These are phyloP conservation scores for Hydrocynus forskahlii DNA, from an alignment of 2,797 vertebrate genomes.

Conservation along the genomic window DNA sequence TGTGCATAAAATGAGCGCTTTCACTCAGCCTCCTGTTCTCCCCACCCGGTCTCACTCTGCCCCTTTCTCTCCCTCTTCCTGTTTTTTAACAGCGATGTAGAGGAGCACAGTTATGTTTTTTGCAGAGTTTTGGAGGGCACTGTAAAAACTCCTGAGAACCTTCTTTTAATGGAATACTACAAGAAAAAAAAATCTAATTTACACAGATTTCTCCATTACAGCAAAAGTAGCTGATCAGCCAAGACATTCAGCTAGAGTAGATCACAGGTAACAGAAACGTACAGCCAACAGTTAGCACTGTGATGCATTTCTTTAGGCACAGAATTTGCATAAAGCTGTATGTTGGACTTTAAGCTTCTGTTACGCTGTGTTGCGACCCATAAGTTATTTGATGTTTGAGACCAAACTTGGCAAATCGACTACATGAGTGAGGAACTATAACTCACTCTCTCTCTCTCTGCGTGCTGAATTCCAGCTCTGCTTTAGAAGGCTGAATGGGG, in stretches of 20 bases:
- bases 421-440: not conserved
- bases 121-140: too few relatives aligned
- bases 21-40: slow-evolving; percentile 57
- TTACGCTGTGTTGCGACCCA: not conserved
- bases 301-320: too few relatives aligned
- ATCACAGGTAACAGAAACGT: too few relatives aligned
- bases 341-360: not conserved
- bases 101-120: not conserved
- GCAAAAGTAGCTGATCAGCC: too few relatives aligned
- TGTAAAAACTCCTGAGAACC: too few relatives aligned
- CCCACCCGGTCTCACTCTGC: slow-evolving; percentile 15
- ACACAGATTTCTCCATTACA: too few relatives aligned
- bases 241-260: too few relatives aligned
- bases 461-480: slow-evolving; percentile 43
- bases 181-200: too few relatives aligned
- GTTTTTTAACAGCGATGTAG: not conserved
- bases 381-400: too few relatives aligned
- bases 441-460: not conserved
- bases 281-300: too few relatives aligned
- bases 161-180: too few relatives aligned
- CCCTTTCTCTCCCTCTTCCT: not conserved
- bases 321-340: too few relatives aligned
- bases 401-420: not conserved
- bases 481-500: slow-evolving; percentile 63
- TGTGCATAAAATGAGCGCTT: slow-evolving; percentile 70